A percentile compares a stretch with the other conserved stretches of the same genome.
phyloP scores from a whole-genome alignment of 2,888 invertebrate genomes.

The Drosophila anomalata region DNA sequence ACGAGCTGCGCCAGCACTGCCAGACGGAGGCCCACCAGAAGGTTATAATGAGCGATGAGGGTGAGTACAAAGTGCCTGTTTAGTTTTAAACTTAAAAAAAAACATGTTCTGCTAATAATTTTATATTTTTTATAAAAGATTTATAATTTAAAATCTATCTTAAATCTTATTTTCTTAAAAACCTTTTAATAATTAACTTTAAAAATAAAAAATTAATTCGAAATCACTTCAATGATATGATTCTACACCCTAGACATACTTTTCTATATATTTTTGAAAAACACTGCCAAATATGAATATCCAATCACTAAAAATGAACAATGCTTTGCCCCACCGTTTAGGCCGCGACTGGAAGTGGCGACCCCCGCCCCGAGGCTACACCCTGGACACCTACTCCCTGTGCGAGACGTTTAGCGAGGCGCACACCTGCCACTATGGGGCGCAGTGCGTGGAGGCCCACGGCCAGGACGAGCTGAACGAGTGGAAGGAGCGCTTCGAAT shows the following conservation, averaged over 20 bases:
- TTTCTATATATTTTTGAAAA: conserved; percentile 3
- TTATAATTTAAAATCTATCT: no score
- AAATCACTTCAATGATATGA: background rate
- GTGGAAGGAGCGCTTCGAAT: conserved; percentile 90
- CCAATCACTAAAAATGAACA: conserved; percentile 12
- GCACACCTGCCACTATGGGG: conserved; percentile 88
- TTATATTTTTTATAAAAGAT: background rate
- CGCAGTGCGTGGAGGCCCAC: conserved; percentile 90
- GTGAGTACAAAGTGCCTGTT: conserved; percentile 57
- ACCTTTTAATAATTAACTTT: background rate
- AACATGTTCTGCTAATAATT: background rate
- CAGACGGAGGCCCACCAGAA: conserved; percentile 87
- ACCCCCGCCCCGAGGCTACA: conserved; percentile 88
- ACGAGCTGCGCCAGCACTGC: conserved; percentile 86
- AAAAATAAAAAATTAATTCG: background rate
- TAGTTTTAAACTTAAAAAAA: background rate
- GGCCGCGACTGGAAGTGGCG: conserved; percentile 88
- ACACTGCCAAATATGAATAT: conserved; percentile 5
- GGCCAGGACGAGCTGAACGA: conserved; percentile 89
- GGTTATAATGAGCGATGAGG: conserved; percentile 89
- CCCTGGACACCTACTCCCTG: conserved; percentile 87
- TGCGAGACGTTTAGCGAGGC: conserved; percentile 86
- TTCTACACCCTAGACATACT: background rate
- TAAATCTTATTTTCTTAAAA: no score
- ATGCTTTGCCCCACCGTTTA: conserved; percentile 36